These are phyloP conservation scores for Syngnathus typhle DNA, from an alignment of 2,113 vertebrate species.

Conservation along the genomic window DNA sequence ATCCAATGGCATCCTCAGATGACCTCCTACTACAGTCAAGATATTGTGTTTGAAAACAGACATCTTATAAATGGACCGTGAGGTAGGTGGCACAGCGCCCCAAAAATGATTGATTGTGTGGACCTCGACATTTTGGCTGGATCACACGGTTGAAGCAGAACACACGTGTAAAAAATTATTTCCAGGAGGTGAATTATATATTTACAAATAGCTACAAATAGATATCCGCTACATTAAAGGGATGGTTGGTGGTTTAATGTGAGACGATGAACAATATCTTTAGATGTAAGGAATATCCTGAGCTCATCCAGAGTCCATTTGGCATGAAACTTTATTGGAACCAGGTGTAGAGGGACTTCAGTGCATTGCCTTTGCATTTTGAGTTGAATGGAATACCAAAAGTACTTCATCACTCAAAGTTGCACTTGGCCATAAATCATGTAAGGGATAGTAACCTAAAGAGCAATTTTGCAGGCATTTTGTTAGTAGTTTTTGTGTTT, in stretches of 20 bases:
- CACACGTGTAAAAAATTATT: slow-evolving; percentile 4
- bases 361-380: slow-evolving; percentile 26
- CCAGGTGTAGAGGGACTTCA: slow-evolving; percentile 59
- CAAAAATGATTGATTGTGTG: slow-evolving; percentile 3
- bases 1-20: neutral
- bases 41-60: neutral
- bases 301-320: slow-evolving; percentile 63
- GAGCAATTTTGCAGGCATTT: slow-evolving; percentile 3
- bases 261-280: slow-evolving; percentile 57
- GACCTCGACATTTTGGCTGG: neutral
- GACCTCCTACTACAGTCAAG: neutral
- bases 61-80: neutral
- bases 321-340: slow-evolving; percentile 57
- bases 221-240: slow-evolving; percentile 11
- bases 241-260: slow-evolving; percentile 1
- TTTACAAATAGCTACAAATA: slow-evolving; percentile 21
- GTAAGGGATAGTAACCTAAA: neutral
- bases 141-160: neutral
- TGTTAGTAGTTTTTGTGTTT: too few species aligned
- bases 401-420: slow-evolving; percentile 18
- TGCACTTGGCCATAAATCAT: neutral
- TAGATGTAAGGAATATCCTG: slow-evolving; percentile 68
- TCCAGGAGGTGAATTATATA: slow-evolving; percentile 23
- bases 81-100: neutral
- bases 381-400: slow-evolving; percentile 12